Evolutionary conservation across 2,797 vertebrate genomes (phyloP), one percentile per base, ranked within the genome.

Genomic region (Tachyglossus aculeatus): DNA sequence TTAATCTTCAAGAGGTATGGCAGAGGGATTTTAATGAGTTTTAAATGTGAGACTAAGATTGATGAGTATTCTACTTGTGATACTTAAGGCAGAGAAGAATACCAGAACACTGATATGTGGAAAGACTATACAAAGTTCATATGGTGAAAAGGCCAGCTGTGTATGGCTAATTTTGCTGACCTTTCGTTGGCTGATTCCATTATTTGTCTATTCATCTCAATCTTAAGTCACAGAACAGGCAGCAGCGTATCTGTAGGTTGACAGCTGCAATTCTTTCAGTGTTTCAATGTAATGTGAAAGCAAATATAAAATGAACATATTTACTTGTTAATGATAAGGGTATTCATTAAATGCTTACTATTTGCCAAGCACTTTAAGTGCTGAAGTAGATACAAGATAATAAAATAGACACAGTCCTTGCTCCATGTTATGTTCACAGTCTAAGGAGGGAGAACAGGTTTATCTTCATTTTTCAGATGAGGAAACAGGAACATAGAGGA

Each of bases 1-100:
- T 89, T 88, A 85, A 86, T 89, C 82, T 78, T 75, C 24, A 25
- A 71, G 65, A 75, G 22, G 64, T 71, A 84, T 65, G 11, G 40
- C 80, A 74, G 71, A 83, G 37, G 50, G 47, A 53, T 83, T 88
- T 62, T 88, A 86, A 89, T 86, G 36, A 85, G 72, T 74, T 89
- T 81, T 83, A 84, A 86, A 86, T 77, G 19, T 33, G 61, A 32
- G 34, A 48, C 58, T 78, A 66, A 86, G 78, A 72, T 75, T 69
- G 60, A 77, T 69, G 36, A 81, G 13, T 81, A n/a, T 50, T 50
- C 31, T 31, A 37, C 38, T 60, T 70, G 80, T 57, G 36, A 31
- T 47, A 34, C 74, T 68, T 0, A 9, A 64, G 34, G 29, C 38
- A 37, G 45, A 33, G 18, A 77, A 61, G 3, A 12, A 40, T 57